Evolutionary conservation across 2,888 invertebrate genomes (phyloP).

Genomic region (Pediacus dermestoides): DNA sequence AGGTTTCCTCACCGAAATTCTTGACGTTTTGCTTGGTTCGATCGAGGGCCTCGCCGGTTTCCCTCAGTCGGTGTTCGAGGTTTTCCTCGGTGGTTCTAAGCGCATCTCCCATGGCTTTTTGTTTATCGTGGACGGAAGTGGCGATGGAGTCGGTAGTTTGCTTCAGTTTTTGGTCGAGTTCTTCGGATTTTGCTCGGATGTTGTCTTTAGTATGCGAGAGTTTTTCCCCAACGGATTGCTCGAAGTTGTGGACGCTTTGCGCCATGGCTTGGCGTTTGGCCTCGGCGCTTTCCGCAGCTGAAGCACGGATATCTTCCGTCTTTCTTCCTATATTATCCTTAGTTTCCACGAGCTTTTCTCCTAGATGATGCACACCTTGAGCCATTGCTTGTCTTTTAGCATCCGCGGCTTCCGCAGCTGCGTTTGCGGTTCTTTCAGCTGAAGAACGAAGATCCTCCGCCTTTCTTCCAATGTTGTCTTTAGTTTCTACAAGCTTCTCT

Average conservation of each 20-base stretch:
- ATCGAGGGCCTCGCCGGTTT: conserved; percentile 14
- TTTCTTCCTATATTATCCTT: conserved; percentile 37
- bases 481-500: conserved; percentile 61
- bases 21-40: conserved; percentile 9
- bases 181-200: too few relatives aligned
- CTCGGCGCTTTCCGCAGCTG: conserved; percentile 11
- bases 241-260: neutral
- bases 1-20: conserved; percentile 11
- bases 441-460: conserved; percentile 13
- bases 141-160: neutral
- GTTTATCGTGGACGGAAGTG: neutral
- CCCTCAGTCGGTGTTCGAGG: conserved; percentile 20
- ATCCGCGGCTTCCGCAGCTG: conserved; percentile 16
- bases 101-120: neutral
- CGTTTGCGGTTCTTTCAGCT: conserved; percentile 8
- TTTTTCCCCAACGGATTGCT: too few relatives aligned
- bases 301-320: conserved; percentile 20
- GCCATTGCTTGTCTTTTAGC: conserved; percentile 15
- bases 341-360: conserved; percentile 57
- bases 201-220: too few relatives aligned
- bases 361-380: conserved; percentile 14
- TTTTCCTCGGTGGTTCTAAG: too few relatives aligned
- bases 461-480: conserved; percentile 23
- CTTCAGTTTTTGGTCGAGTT: conserved; percentile 2
- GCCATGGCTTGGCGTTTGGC: conserved; percentile 3